Evolutionary conservation across 2,797 vertebrate species (phyloP).

Genomic region (Lerista edwardsae): DNA sequence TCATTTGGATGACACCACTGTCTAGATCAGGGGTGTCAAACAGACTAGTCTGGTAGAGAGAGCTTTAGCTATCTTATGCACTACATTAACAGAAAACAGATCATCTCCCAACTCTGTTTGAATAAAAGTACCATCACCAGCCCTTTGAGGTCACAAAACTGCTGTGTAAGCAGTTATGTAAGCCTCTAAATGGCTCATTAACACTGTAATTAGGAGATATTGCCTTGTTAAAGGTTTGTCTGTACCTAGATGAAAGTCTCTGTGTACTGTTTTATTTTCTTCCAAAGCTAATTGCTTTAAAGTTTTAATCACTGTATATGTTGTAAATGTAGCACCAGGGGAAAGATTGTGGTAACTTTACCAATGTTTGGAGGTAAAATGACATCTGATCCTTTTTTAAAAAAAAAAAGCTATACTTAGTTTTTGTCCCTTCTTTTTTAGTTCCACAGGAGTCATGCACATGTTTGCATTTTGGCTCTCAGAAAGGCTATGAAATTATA

Average conservation of each 20-base stretch:
- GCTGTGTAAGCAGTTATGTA: not conserved
- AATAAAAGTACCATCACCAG: not conserved
- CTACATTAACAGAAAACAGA: not conserved
- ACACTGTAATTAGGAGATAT: not conserved
- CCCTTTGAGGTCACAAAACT: not conserved
- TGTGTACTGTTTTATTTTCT: too few relatives aligned
- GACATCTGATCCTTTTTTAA: not conserved
- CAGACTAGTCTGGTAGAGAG: not conserved
- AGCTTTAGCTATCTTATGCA: not conserved
- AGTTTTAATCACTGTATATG: not conserved
- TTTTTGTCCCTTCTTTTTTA: not conserved
- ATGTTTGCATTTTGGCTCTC: not conserved
- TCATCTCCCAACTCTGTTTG: not conserved
- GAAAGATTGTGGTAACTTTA: not conserved
- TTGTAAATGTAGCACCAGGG: not conserved
- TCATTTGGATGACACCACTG: too few relatives aligned
- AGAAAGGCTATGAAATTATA: slow-evolving; percentile 8
- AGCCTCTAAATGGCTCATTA: not conserved
- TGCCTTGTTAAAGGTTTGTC: not conserved
- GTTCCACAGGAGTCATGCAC: not conserved
- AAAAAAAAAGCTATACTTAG: not conserved
- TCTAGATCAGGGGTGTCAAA: too few relatives aligned
- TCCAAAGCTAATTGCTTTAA: not conserved
- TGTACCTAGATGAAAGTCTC: not conserved
- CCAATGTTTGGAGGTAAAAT: not conserved